These are phyloP conservation scores for Dinothrombium tinctorium DNA, from an alignment of 1,140 invertebrate species.

Conservation along the genomic window DNA sequence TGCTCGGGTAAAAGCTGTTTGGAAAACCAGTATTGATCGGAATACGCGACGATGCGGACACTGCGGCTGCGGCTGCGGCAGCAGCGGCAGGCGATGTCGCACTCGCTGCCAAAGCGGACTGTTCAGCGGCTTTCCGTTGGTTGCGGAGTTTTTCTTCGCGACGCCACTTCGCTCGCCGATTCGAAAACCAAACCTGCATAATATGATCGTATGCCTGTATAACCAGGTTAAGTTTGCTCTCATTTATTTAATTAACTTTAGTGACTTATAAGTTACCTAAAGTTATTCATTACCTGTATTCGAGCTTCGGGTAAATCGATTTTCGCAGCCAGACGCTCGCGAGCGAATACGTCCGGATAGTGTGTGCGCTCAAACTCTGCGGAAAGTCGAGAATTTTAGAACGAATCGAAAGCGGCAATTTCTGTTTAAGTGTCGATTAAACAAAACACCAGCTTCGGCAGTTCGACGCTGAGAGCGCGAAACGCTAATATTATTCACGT, in stretches of 20 bases:
- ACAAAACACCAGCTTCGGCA: too few species aligned
- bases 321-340: constrained; percentile 88
- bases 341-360: constrained; percentile 95
- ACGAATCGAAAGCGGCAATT: too few species aligned
- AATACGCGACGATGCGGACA: constrained; percentile 12
- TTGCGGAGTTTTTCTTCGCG: constrained; percentile 69
- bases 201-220: constrained; percentile 12
- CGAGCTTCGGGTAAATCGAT: constrained; percentile 95
- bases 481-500: too few species aligned
- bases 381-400: constrained; percentile 15
- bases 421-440: too few species aligned
- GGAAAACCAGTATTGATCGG: constrained; percentile 23
- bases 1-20: constrained; percentile 23
- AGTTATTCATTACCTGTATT: constrained; percentile 59
- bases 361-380: constrained; percentile 93
- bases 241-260: neutral
- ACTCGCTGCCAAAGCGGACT: neutral
- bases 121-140: constrained; percentile 17
- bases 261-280: neutral
- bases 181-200: constrained; percentile 86
- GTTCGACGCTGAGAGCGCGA: too few species aligned
- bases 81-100: neutral
- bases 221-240: constrained; percentile 4
- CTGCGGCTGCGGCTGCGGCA: constrained; percentile 17
- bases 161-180: constrained; percentile 90